These are phyloP conservation scores for Proterorhinus semilunaris DNA, from an alignment of 2,113 vertebrate species.

Conservation along the genomic window DNA sequence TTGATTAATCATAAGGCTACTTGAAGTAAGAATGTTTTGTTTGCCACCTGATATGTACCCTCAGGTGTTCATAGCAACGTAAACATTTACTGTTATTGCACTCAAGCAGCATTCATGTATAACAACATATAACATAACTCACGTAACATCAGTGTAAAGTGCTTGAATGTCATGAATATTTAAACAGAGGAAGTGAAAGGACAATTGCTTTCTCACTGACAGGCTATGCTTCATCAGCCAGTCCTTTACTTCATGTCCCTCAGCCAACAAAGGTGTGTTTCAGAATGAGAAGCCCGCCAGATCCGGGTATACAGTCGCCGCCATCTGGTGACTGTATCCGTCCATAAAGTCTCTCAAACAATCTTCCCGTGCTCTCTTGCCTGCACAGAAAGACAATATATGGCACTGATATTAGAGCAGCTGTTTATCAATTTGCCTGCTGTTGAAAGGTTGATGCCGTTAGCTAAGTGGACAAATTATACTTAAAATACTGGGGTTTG, in stretches of 20 bases:
- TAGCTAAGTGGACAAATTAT: background rate
- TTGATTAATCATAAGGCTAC: slow-evolving; percentile 33
- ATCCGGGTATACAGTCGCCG: slow-evolving; percentile 27
- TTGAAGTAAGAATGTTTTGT: slow-evolving; percentile 18
- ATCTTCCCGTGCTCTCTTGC: slow-evolving; percentile 76
- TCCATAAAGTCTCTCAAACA: slow-evolving; percentile 59
- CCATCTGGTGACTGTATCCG: slow-evolving; percentile 60
- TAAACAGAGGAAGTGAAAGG: slow-evolving; percentile 31
- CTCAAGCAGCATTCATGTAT: slow-evolving; percentile 49
- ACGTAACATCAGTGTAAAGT: slow-evolving; percentile 66
- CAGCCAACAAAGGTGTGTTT: slow-evolving; percentile 25
- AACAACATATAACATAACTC: slow-evolving; percentile 23
- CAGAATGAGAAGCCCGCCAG: slow-evolving; percentile 39
- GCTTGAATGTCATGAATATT: slow-evolving; percentile 64
- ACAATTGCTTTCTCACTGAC: slow-evolving; percentile 12
- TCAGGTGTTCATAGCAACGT: slow-evolving; percentile 57
- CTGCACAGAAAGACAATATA: slow-evolving; percentile 47
- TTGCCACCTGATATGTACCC: slow-evolving; percentile 52
- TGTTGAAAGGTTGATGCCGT: background rate
- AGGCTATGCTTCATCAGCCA: slow-evolving; percentile 19
- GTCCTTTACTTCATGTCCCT: slow-evolving; percentile 20
- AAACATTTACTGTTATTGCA: slow-evolving; percentile 70
- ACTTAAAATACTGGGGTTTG: background rate
- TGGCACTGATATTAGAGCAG: background rate
- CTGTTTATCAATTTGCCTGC: background rate